Percentiles rank a stretch among this genome's conserved stretches.
Conservation (phyloP, 35 echinoderm and acorn worm species). For the Heliocidaris erythrogramma region DNA sequence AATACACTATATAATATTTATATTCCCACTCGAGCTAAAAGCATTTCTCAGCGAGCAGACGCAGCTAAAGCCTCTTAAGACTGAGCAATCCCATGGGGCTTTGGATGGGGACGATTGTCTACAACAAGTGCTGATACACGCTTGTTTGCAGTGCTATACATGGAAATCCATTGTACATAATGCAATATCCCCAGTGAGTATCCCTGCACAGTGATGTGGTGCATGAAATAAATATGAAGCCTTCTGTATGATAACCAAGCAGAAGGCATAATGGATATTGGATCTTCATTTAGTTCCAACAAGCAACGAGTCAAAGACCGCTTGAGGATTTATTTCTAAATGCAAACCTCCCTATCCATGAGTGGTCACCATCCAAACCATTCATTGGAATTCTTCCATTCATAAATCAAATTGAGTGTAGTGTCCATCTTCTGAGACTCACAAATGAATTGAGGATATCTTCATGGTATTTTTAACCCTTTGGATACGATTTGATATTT, state of each 20-base stretch:
- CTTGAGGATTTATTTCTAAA: background rate
- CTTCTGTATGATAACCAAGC: background rate
- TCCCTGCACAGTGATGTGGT: background rate
- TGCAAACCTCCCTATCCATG: background rate
- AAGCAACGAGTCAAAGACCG: background rate
- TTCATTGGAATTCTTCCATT: background rate
- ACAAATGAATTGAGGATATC: no score
- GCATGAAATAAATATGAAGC: background rate
- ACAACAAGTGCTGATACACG: background rate
- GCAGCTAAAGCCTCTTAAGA: background rate
- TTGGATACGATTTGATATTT: no score
- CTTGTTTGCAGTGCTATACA: background rate
- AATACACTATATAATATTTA: slow-evolving; percentile 6
- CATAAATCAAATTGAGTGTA: background rate
- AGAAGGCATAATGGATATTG: background rate
- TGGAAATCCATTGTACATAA: background rate
- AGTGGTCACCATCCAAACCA: background rate
- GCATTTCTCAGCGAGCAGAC: background rate
- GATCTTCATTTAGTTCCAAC: background rate
- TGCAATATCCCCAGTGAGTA: background rate
- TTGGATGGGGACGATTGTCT: background rate
- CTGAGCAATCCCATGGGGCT: background rate
- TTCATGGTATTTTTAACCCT: no score
- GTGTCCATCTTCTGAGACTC: background rate
- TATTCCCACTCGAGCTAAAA: slow-evolving; percentile 3